A percentile compares a stretch with the other conserved stretches of the same genome.
Conservation (phyloP, 2,888 invertebrate genomes). For the Mayetiola destructor region DNA sequence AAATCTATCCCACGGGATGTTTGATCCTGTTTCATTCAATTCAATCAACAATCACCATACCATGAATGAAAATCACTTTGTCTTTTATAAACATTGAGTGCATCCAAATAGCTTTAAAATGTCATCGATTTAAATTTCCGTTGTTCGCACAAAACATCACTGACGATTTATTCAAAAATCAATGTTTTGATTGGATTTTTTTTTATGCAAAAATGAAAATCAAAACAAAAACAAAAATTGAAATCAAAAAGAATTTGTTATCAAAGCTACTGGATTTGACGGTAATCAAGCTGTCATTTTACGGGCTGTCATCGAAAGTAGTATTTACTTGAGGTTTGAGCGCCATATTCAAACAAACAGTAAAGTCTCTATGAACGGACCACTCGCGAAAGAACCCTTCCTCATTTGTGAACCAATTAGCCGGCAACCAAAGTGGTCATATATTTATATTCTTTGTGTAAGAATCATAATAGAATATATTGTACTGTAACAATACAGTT, state of each 20-base stretch:
- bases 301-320: slow-evolving; percentile 3
- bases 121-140: background rate
- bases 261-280: slow-evolving; percentile 9
- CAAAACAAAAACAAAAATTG: slow-evolving; percentile 9
- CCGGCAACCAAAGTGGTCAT: too few relatives aligned
- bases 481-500: too few relatives aligned
- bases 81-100: too few relatives aligned
- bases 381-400: too few relatives aligned
- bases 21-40: background rate
- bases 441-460: too few relatives aligned
- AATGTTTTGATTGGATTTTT: background rate
- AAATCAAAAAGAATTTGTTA: slow-evolving; percentile 4
- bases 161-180: background rate
- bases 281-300: slow-evolving; percentile 4
- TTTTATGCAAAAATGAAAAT: slow-evolving; percentile 9
- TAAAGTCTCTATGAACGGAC: too few relatives aligned
- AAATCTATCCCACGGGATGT: background rate
- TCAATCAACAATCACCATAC: background rate
- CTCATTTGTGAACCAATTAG: too few relatives aligned
- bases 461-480: too few relatives aligned
- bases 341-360: too few relatives aligned
- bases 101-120: background rate
- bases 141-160: background rate
- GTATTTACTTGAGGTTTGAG: too few relatives aligned
- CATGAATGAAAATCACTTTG: too few relatives aligned